A percentile compares a stretch with the other conserved stretches of the same genome.
phyloP scores from a whole-genome alignment of 2,888 invertebrate species.

The Hemaris fuciformis region DNA sequence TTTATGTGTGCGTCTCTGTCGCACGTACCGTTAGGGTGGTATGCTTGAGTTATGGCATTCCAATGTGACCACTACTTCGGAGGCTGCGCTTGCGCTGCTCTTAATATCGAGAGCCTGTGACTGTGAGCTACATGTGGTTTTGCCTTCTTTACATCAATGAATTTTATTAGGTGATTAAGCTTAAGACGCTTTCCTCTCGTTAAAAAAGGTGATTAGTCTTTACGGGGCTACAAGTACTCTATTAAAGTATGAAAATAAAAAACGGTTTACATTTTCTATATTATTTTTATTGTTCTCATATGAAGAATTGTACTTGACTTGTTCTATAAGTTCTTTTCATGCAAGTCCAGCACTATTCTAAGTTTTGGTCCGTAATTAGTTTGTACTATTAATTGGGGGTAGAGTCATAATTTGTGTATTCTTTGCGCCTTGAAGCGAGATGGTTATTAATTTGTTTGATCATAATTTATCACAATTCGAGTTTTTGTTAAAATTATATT shows the following conservation, averaged over 20 bases:
- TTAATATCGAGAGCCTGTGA: slow-evolving; percentile 41
- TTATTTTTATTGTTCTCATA: not conserved
- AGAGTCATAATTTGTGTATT: not conserved
- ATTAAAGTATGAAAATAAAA: no score
- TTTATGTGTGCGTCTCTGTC: slow-evolving; percentile 54
- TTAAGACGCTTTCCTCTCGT: no score
- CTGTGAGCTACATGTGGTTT: slow-evolving; percentile 55
- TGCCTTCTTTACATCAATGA: slow-evolving; percentile 47
- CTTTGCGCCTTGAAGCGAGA: not conserved
- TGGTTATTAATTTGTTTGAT: not conserved
- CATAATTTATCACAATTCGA: not conserved
- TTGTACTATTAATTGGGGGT: slow-evolving; percentile 5
- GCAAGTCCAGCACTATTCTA: not conserved
- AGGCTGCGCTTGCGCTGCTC: slow-evolving; percentile 53
- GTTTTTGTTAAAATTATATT: not conserved
- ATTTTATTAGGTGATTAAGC: slow-evolving; percentile 30
- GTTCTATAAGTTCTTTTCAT: not conserved
- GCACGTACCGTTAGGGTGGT: slow-evolving; percentile 77
- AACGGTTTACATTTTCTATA: no score
- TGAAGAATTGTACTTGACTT: not conserved
- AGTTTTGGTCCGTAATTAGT: not conserved
- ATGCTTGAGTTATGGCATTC: slow-evolving; percentile 79
- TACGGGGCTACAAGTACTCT: no score
- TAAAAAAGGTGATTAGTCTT: no score
- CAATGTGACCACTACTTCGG: slow-evolving; percentile 73